Evolutionary conservation across 2,113 vertebrate genomes (phyloP).

Genomic region (Oryzias woworae): DNA sequence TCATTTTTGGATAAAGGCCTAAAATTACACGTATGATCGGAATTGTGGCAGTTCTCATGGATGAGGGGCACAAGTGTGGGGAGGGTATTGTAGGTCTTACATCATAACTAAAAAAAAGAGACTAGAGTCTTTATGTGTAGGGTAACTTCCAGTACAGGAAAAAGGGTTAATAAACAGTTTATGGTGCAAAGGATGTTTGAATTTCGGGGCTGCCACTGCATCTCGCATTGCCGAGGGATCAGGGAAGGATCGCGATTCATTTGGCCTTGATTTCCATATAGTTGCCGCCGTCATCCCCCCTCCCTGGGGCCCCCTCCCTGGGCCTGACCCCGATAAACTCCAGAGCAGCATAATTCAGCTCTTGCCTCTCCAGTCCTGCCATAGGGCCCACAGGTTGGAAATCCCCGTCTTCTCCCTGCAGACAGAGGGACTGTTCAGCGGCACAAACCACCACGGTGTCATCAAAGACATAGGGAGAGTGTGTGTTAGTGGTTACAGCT

Average conservation of each 20-base stretch:
- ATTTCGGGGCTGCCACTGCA: slow-evolving; percentile 64
- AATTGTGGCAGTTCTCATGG: slow-evolving; percentile 24
- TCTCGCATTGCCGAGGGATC: slow-evolving; percentile 74
- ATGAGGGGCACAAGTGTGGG: slow-evolving; percentile 17
- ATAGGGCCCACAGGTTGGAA: slow-evolving; percentile 77
- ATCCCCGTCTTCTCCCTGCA: slow-evolving; percentile 82
- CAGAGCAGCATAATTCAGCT: slow-evolving; percentile 80
- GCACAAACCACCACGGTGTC: slow-evolving; percentile 17
- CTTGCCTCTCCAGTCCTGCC: slow-evolving; percentile 77
- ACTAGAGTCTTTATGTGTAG: slow-evolving; percentile 29
- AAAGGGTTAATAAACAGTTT: slow-evolving; percentile 36
- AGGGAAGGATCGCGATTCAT: slow-evolving; percentile 84
- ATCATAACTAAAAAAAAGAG: slow-evolving; percentile 37
- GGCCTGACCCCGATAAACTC: slow-evolving; percentile 73
- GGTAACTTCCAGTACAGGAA: slow-evolving; percentile 32
- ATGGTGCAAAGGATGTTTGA: slow-evolving; percentile 23
- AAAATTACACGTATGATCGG: slow-evolving; percentile 3
- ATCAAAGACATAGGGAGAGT: slow-evolving; percentile 26
- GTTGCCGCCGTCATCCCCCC: slow-evolving; percentile 78
- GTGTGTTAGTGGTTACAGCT: slow-evolving; percentile 58
- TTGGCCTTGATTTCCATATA: slow-evolving; percentile 82
- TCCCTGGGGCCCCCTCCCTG: slow-evolving; percentile 72
- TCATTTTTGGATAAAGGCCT: slow-evolving; percentile 14
- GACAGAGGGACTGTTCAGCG: slow-evolving; percentile 44
- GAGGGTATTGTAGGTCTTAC: slow-evolving; percentile 16